Evolutionary conservation across 2,888 invertebrate genomes (phyloP).

Genomic region (Beris morrisii): DNA sequence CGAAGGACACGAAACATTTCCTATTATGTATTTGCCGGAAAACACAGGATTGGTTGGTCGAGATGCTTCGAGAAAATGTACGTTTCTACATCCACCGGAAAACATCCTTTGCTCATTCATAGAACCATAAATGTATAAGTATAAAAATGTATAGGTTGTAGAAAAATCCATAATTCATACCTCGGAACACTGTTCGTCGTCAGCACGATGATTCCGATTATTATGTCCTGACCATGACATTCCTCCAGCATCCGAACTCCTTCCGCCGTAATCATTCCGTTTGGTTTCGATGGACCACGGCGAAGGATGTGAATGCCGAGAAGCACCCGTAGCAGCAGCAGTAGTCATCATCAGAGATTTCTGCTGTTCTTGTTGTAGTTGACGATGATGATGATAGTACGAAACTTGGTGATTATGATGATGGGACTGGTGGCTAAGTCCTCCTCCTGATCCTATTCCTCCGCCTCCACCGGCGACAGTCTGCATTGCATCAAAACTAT

Average conservation of each 20-base stretch:
- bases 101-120: too few relatives aligned
- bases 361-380: slow-evolving; percentile 25
- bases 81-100: too few relatives aligned
- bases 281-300: slow-evolving; percentile 18
- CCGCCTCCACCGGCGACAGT: slow-evolving; percentile 16
- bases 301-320: slow-evolving; percentile 21
- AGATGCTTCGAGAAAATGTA: too few relatives aligned
- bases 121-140: too few relatives aligned
- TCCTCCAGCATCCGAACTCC: slow-evolving; percentile 13
- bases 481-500: slow-evolving; percentile 38
- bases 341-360: background rate
- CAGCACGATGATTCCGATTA: slow-evolving; percentile 17
- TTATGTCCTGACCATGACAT: slow-evolving; percentile 30
- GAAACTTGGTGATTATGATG: slow-evolving; percentile 9
- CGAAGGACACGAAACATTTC: too few relatives aligned
- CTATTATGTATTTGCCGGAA: too few relatives aligned
- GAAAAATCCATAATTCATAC: slow-evolving; percentile 12
- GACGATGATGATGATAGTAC: slow-evolving; percentile 20
- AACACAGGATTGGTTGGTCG: too few relatives aligned
- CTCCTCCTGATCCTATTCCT: background rate
- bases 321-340: background rate
- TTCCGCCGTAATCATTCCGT: background rate
- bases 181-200: slow-evolving; percentile 24
- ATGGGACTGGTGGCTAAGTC: background rate
- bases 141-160: too few relatives aligned